Base-by-base conservation (phyloP, 1,140 invertebrate species). In the Meloidogyne chitwoodi region DNA sequence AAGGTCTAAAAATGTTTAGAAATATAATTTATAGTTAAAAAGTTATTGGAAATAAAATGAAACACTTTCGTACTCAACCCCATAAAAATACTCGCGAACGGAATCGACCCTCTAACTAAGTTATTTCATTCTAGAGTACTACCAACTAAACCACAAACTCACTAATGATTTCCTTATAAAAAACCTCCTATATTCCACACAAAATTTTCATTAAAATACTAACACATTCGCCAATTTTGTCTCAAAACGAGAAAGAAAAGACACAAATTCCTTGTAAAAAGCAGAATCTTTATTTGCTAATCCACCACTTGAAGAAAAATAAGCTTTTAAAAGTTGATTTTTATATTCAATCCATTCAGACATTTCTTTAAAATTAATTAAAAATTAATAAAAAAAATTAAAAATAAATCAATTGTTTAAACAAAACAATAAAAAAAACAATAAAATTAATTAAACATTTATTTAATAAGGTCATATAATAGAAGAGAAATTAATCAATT, bases 271-370 rank as follows among this genome's bases (percentile, higher is more conserved):
- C 26, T 76, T 76, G 75, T 76, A 44, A 31, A 76, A 76, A 4
- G 38, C 6, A 38, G 75, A 76, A n/a, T 76, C 72, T 12, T 38
- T 31, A 11, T 29, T 56, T 29, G 72, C 75, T 19, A 76, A n/a
- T 24, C 71, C 48, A 75, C 27, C 63, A 29, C 75, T 77, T 19
- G 41, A 31, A 26, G 29, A 22, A 16, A 76, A 76, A 64, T 76
- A 75, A 24, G 75, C 75, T 29, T 63, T 61, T 48, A 76, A 62
- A 41, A 76, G 63, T 73, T 67, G 64, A 29, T 4, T 19, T 41
- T 78, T 77, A 65, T 76, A 65, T 63, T 76, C 14, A 27, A 76
- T 75, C 75, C 70, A 76, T 62, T 76, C 75, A 48, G 75, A 34
- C 73, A 74, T 74, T 26, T 29, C 19, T 16, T n/a, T n/a, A n/a